Percentiles rank a stretch among this genome's conserved stretches.
phyloP scores from a whole-genome alignment of 2,797 vertebrate species.

The Sebastes melanostomus region DNA sequence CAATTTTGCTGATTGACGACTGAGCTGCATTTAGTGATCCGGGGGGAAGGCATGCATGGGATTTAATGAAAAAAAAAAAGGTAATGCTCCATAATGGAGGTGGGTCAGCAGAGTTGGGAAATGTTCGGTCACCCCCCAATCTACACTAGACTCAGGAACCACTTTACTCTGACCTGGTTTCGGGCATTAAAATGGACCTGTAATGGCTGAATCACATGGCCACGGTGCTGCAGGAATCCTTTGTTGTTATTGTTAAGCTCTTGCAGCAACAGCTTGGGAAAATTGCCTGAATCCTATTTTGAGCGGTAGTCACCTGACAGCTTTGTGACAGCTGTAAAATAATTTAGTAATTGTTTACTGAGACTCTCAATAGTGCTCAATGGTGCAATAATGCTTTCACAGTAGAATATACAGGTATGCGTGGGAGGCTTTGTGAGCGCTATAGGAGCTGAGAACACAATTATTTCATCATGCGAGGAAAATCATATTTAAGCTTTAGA shows the following conservation, averaged over 20 bases:
- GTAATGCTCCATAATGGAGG: constrained; percentile 67
- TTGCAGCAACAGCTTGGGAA: constrained; percentile 47
- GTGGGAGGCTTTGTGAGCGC: neutral
- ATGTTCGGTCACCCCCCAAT: constrained; percentile 35
- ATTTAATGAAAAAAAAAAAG: constrained; percentile 61
- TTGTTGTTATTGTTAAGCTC: constrained; percentile 60
- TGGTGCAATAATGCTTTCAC: neutral
- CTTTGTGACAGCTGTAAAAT: constrained; percentile 49
- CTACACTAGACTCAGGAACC: constrained; percentile 39
- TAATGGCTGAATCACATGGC: constrained; percentile 44
- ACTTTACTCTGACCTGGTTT: constrained; percentile 68
- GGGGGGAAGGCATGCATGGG: constrained; percentile 39
- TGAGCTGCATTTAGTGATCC: constrained; percentile 73
- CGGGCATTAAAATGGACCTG: constrained; percentile 48
- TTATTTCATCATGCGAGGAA: constrained; percentile 20
- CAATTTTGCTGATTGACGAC: constrained; percentile 79
- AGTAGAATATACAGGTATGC: constrained; percentile 1
- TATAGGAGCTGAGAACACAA: neutral
- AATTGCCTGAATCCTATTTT: constrained; percentile 61
- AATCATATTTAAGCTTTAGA: constrained; percentile 23
- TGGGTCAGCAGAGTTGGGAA: constrained; percentile 46
- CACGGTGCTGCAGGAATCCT: constrained; percentile 40
- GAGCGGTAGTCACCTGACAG: constrained; percentile 50
- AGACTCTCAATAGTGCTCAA: neutral
- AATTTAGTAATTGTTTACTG: constrained; percentile 48